Conservation (phyloP, 1,140 invertebrate genomes). For the Nylanderia fulva region DNA sequence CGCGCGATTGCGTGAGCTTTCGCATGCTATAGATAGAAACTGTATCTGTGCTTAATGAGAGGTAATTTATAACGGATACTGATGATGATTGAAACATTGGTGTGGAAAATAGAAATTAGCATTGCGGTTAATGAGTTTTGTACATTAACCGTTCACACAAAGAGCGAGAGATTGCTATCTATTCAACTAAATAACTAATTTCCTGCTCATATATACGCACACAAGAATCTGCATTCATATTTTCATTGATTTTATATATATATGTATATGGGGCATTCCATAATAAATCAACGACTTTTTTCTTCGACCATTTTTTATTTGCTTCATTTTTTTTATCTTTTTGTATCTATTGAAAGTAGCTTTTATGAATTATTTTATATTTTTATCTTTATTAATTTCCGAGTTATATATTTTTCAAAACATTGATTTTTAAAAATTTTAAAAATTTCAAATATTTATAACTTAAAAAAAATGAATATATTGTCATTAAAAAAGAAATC, state of each 20-base stretch:
- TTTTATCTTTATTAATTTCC: no score
- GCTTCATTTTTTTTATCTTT: no score
- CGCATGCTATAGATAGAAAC: background rate
- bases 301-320: no score
- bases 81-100: conserved; percentile 16
- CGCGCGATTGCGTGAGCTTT: background rate
- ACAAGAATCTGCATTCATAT: background rate
- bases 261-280: no score
- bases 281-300: no score
- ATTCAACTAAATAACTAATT: conserved; percentile 1
- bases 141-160: background rate
- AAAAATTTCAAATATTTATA: no score
- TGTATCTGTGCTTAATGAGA: background rate
- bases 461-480: no score
- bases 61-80: background rate
- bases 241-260: background rate
- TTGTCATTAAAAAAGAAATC: no score
- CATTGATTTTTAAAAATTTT: no score
- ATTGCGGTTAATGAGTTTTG: background rate
- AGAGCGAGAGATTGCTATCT: background rate
- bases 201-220: background rate
- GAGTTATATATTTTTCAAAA: no score
- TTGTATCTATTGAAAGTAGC: no score
- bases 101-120: conserved; percentile 9
- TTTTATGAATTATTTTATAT: no score